These are phyloP conservation scores for Otocyon megalotis DNA, from an alignment of 2,113 vertebrate genomes.

Conservation along the genomic window DNA sequence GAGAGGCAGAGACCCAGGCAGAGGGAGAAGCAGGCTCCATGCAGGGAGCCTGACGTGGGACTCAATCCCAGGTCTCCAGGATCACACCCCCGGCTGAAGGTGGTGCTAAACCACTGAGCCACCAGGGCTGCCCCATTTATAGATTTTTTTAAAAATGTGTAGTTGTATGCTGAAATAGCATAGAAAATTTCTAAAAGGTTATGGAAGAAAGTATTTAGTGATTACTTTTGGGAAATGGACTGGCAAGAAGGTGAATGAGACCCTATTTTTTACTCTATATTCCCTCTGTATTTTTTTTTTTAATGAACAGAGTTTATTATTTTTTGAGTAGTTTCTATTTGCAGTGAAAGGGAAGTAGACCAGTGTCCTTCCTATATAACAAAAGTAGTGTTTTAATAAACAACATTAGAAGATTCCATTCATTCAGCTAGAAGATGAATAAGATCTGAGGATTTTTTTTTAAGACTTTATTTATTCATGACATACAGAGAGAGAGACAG, in stretches of 20 bases:
- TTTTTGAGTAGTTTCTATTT: slow-evolving; percentile 12
- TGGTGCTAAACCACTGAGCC: no score
- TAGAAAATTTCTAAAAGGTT: slow-evolving; percentile 13
- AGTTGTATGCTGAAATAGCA: neutral
- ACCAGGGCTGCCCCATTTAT: neutral
- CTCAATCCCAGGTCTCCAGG: no score
- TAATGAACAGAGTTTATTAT: neutral
- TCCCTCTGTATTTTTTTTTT: neutral
- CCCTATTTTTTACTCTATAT: neutral
- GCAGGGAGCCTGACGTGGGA: no score
- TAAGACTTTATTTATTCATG: no score
- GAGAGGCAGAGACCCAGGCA: no score
- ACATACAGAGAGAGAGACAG: no score
- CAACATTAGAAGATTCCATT: neutral
- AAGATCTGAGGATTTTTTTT: neutral
- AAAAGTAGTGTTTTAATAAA: slow-evolving; percentile 21
- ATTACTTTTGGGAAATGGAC: slow-evolving; percentile 22
- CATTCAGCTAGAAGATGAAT: neutral
- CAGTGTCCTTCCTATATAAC: neutral
- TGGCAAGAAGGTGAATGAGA: slow-evolving; percentile 19
- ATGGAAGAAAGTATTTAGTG: slow-evolving; percentile 18
- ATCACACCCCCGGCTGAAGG: no score
- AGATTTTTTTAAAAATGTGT: neutral
- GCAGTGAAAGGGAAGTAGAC: neutral
- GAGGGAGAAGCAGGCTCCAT: no score